Base-by-base conservation (phyloP, 2,888 invertebrate genomes). In the Acanthosepion pharaonis region DNA sequence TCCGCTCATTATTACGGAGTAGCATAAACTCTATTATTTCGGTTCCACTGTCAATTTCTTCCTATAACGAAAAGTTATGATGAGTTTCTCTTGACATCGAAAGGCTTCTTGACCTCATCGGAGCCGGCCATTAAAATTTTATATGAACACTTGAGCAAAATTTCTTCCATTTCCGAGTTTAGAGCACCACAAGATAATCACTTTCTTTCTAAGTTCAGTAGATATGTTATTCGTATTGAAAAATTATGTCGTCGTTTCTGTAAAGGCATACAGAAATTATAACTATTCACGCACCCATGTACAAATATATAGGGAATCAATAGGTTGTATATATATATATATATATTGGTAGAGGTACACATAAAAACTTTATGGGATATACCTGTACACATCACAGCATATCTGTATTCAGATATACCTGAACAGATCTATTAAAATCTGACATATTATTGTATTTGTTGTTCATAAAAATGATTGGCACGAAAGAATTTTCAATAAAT, bases 1-100 rank as follows among this genome's bases (percentile, higher is more conserved):
- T 25, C 2, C 15, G n/a, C 11, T 8, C 28, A 1, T 78, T 11
- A 28, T 2, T 18, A 15, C 9, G 6, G 28, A 78, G n/a, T 15
- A n/a, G 8, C 0, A n/a, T 9, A 28, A 78, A 78, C n/a, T n/a
- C 78, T 9, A 78, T 78, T 78, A 78, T 78, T 78, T 78, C 78
- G n/a, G 3, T 78, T 28, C 28, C 3, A n/a, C n/a, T 78, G n/a
- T 78, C 78, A 78, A 78, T 78, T 78, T 28, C 28, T 64, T 64
- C 28, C 28, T 25, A 25, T 64, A 28, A 28, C 28, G 9, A 28
- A 64, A 64, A 64, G 28, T 64, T 64, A 64, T 28, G 64, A 64
- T n/a, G 78, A 78, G 78, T 78, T n/a, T 78, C 78, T 78, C n/a
- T 78, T 78, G 78, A 78, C n/a, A 78, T 78, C 78, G n/a, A 78